Conservation (phyloP, 2,888 invertebrate species). For the Chouioia cunea region DNA sequence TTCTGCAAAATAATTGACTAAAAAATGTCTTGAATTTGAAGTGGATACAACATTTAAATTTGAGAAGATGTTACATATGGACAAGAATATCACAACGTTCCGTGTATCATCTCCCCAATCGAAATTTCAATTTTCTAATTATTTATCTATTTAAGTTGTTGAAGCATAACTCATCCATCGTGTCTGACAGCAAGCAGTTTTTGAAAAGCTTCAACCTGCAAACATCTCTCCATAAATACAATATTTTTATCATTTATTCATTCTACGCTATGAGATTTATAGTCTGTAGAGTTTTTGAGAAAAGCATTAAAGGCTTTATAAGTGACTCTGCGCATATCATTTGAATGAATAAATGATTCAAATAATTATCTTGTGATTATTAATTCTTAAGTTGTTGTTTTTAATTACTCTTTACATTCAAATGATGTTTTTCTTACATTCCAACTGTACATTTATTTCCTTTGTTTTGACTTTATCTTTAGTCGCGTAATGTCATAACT, state of each 20-base stretch:
- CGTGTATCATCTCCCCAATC: slow-evolving; percentile 16
- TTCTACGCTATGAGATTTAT: slow-evolving; percentile 19
- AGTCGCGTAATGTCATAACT: slow-evolving; percentile 22
- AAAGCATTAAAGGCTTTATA: slow-evolving; percentile 20
- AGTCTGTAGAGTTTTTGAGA: slow-evolving; percentile 19
- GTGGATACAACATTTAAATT: too few species aligned
- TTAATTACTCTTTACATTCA: slow-evolving; percentile 21
- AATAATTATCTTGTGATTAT: slow-evolving; percentile 24
- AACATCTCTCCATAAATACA: slow-evolving; percentile 31
- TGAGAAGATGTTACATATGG: slow-evolving; percentile 4
- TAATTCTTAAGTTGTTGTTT: slow-evolving; percentile 23
- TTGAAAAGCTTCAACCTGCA: slow-evolving; percentile 32
- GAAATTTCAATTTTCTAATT: slow-evolving; percentile 7
- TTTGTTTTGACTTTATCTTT: slow-evolving; percentile 19
- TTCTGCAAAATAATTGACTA: too few species aligned
- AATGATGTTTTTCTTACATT: slow-evolving; percentile 17
- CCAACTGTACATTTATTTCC: slow-evolving; percentile 25
- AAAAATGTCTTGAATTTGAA: too few species aligned
- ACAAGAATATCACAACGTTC: slow-evolving; percentile 42
- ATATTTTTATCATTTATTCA: slow-evolving; percentile 38
- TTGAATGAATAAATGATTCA: slow-evolving; percentile 30
- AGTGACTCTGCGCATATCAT: slow-evolving; percentile 16
- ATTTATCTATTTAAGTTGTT: not conserved
- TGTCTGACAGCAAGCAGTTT: slow-evolving; percentile 23
- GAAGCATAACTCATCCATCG: slow-evolving; percentile 26